Conservation (phyloP, 2,797 vertebrate genomes). For the Heteromormyrus szaboi region DNA sequence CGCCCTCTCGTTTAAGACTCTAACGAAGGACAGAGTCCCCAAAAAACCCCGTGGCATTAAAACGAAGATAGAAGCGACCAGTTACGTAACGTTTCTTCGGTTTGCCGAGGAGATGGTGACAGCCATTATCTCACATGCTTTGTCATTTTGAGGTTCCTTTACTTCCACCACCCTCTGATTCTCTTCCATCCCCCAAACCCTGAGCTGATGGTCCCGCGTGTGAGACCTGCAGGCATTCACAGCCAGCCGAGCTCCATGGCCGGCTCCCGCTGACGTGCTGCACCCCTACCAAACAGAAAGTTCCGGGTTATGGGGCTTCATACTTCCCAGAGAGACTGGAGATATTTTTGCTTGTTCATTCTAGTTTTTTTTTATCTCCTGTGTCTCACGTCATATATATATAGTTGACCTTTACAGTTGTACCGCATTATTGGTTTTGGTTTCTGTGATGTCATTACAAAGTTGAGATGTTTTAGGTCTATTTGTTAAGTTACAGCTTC, state of each 20-base stretch:
- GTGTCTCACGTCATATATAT: neutral
- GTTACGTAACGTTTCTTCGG: neutral
- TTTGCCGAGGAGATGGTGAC: neutral
- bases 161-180: neutral
- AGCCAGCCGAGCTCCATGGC: neutral
- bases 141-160: neutral
- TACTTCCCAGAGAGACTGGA: neutral
- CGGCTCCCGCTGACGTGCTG: neutral
- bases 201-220: neutral
- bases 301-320: neutral
- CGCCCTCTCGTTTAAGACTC: neutral
- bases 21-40: neutral
- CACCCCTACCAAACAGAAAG: neutral
- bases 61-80: neutral
- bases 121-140: neutral
- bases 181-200: neutral
- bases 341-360: neutral
- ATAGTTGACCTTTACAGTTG: neutral
- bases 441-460: neutral
- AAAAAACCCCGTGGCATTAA: neutral
- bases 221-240: neutral
- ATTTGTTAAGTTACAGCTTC: neutral
- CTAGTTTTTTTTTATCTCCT: neutral
- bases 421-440: neutral
- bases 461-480: neutral